Evolutionary conservation across 2,888 invertebrate species (phyloP).

Genomic region (Sesia bembeciformis): DNA sequence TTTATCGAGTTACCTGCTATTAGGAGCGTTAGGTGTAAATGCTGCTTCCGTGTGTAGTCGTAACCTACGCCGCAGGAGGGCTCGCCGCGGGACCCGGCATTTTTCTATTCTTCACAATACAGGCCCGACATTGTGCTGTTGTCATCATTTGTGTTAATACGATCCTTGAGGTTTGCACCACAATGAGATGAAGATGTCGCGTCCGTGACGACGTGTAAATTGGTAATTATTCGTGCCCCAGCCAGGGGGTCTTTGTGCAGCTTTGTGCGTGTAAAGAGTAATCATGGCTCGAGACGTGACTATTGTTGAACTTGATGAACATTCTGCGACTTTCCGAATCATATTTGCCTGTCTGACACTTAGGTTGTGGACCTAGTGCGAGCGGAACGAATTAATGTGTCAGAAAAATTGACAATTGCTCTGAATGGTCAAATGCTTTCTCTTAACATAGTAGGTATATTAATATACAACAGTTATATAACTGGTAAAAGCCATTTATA

Average conservation of each 20-base stretch:
- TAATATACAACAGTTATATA: no score
- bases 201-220: slow-evolving; percentile 66
- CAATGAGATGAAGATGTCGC: slow-evolving; percentile 65
- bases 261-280: slow-evolving; percentile 46
- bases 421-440: not conserved
- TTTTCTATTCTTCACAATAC: slow-evolving; percentile 69
- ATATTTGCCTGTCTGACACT: slow-evolving; percentile 24
- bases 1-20: slow-evolving; percentile 68
- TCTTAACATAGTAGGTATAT: no score
- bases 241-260: slow-evolving; percentile 59
- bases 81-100: slow-evolving; percentile 43
- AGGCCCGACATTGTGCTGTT: slow-evolving; percentile 54
- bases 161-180: slow-evolving; percentile 71
- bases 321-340: slow-evolving; percentile 24
- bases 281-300: slow-evolving; percentile 38
- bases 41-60: slow-evolving; percentile 56
- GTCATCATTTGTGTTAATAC: slow-evolving; percentile 73
- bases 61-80: slow-evolving; percentile 55
- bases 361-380: not conserved
- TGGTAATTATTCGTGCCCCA: slow-evolving; percentile 60
- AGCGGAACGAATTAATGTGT: not conserved
- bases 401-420: not conserved
- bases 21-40: slow-evolving; percentile 70
- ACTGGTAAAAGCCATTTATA: no score
- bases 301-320: slow-evolving; percentile 42